A percentile compares a stretch with the other conserved stretches of the same genome.
Conservation (phyloP, 2,797 vertebrate species). For the Sebastes taczanowskii region DNA sequence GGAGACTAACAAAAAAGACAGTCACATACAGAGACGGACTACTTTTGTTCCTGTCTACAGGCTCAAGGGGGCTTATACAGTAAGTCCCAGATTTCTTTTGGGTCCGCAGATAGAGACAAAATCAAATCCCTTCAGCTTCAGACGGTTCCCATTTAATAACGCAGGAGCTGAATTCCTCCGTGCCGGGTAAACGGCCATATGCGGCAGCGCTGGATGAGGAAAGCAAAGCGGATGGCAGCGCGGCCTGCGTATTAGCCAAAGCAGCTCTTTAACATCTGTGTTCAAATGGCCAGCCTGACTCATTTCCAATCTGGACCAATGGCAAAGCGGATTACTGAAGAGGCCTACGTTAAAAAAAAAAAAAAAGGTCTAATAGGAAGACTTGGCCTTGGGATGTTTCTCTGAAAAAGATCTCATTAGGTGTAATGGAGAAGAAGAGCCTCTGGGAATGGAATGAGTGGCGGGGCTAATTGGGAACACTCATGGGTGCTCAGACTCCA, state of each 20-base stretch:
- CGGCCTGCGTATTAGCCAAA: slow-evolving; percentile 22
- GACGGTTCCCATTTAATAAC: slow-evolving; percentile 72
- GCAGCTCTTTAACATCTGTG: slow-evolving; percentile 50
- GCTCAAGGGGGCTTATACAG: slow-evolving; percentile 58
- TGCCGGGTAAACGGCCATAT: slow-evolving; percentile 24
- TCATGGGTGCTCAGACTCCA: slow-evolving; percentile 46
- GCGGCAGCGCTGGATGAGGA: slow-evolving; percentile 39
- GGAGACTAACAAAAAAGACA: slow-evolving; percentile 59
- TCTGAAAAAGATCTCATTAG: slow-evolving; percentile 62
- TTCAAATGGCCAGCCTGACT: slow-evolving; percentile 24
- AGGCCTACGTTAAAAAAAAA: slow-evolving; percentile 12
- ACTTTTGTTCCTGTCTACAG: slow-evolving; percentile 63
- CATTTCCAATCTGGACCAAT: slow-evolving; percentile 48
- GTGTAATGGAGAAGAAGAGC: slow-evolving; percentile 61
- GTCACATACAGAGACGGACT: slow-evolving; percentile 55
- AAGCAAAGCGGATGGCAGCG: slow-evolving; percentile 4
- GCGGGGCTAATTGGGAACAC: slow-evolving; percentile 62
- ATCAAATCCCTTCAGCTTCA: slow-evolving; percentile 65
- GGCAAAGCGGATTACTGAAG: slow-evolving; percentile 41
- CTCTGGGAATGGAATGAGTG: slow-evolving; percentile 54
- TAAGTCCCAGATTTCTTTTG: slow-evolving; percentile 65
- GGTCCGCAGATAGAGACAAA: slow-evolving; percentile 68
- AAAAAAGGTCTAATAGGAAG: slow-evolving; percentile 47
- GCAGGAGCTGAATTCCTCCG: slow-evolving; percentile 42
- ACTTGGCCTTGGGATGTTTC: slow-evolving; percentile 47